phyloP scores from a whole-genome alignment of 2,113 vertebrate genomes.

The Arizona elegans region DNA sequence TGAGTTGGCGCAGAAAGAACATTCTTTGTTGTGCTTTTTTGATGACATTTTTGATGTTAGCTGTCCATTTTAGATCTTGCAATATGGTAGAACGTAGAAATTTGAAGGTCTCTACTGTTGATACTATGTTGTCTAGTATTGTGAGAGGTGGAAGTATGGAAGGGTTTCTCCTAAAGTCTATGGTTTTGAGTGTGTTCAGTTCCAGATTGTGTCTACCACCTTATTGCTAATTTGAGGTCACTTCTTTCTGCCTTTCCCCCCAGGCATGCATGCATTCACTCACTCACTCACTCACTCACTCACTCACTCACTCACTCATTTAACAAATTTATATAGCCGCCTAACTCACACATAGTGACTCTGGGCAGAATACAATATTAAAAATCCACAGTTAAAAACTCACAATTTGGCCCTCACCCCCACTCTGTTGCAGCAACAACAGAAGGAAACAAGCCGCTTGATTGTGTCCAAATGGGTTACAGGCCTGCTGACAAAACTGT shows the following conservation, averaged over 20 bases:
- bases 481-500: neutral
- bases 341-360: neutral
- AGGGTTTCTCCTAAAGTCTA: too few relatives aligned
- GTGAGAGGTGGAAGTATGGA: too few relatives aligned
- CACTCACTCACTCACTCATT: neutral
- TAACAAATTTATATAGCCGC: neutral
- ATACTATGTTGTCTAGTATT: too few relatives aligned
- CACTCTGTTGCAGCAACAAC: neutral
- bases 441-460: neutral
- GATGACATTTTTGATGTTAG: too few relatives aligned
- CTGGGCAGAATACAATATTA: neutral
- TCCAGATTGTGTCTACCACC: too few relatives aligned
- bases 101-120: too few relatives aligned
- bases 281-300: neutral
- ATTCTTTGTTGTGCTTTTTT: too few relatives aligned
- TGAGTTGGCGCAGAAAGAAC: too few relatives aligned
- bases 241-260: neutral
- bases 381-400: neutral
- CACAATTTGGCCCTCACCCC: neutral
- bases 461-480: neutral
- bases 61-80: too few relatives aligned
- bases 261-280: too few relatives aligned
- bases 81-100: too few relatives aligned
- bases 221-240: neutral
- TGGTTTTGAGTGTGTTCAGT: too few relatives aligned